phyloP scores from a whole-genome alignment of 2,888 invertebrate genomes.

The Agrotis clavis region DNA sequence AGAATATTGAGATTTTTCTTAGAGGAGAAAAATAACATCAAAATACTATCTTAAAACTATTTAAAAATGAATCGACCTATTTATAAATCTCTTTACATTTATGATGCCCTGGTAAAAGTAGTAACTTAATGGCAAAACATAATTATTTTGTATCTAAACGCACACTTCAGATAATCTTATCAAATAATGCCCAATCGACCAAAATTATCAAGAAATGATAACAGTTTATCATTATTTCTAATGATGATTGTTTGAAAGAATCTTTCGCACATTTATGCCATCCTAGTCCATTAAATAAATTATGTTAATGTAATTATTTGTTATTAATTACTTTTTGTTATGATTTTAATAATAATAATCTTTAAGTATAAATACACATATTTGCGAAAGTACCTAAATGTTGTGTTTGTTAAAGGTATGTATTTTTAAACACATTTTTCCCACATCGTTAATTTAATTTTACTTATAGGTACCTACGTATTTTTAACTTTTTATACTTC shows the following conservation, averaged over 20 bases:
- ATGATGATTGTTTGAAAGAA: constrained; percentile 13
- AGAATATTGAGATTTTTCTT: too few relatives aligned
- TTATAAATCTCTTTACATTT: neutral
- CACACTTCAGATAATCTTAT: constrained; percentile 18
- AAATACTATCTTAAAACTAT: too few relatives aligned
- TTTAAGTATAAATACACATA: neutral
- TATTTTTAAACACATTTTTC: too few relatives aligned
- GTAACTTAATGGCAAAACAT: constrained; percentile 43
- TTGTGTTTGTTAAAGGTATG: too few relatives aligned
- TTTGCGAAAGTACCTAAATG: too few relatives aligned
- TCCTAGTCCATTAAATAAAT: constrained; percentile 67
- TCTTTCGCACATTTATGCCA: constrained; percentile 56
- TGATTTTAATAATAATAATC: constrained; percentile 19
- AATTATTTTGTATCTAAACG: constrained; percentile 30
- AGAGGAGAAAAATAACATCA: too few relatives aligned
- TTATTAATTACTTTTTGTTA: constrained; percentile 42
- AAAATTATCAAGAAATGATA: constrained; percentile 35
- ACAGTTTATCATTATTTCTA: constrained; percentile 19
- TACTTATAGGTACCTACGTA: too few relatives aligned
- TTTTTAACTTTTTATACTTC: too few relatives aligned
- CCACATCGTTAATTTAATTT: too few relatives aligned
- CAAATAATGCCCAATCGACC: constrained; percentile 23
- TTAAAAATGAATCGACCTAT: neutral
- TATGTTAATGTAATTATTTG: constrained; percentile 61
- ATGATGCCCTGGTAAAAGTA: constrained; percentile 59